phyloP scores from a whole-genome alignment of 1,140 invertebrate genomes.

The Drosophila nasuta region DNA sequence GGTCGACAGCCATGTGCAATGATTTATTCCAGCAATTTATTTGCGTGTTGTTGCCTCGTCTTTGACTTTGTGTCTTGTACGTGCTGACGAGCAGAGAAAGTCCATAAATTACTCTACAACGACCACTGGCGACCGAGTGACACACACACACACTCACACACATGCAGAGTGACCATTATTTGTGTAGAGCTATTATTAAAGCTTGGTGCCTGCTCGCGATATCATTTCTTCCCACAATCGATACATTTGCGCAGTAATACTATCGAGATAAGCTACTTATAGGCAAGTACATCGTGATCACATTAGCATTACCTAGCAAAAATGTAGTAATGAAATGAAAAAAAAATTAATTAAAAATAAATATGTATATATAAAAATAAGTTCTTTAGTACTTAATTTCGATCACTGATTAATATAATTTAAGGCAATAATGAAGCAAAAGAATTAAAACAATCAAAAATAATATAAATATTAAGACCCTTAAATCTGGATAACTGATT shows the following conservation, averaged over 20 bases:
- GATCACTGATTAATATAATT: too few relatives aligned
- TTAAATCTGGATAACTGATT: too few relatives aligned
- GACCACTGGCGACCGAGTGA: constrained; percentile 63
- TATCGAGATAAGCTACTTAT: not conserved
- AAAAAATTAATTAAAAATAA: too few relatives aligned
- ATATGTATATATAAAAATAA: too few relatives aligned
- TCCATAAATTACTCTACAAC: constrained; percentile 73
- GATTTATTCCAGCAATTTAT: constrained; percentile 82
- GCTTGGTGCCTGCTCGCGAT: not conserved
- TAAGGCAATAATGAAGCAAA: too few relatives aligned
- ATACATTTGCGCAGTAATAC: not conserved
- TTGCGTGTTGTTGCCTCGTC: constrained; percentile 56
- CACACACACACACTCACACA: constrained; percentile 56
- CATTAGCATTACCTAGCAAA: too few relatives aligned
- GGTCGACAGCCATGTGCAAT: constrained; percentile 62
- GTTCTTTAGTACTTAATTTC: too few relatives aligned
- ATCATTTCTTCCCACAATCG: not conserved
- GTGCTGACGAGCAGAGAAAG: constrained; percentile 83
- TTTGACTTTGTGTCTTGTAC: constrained; percentile 83
- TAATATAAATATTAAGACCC: too few relatives aligned
- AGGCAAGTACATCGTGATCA: too few relatives aligned
- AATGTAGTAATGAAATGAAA: too few relatives aligned
- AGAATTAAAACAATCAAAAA: too few relatives aligned
- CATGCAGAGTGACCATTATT: not conserved
- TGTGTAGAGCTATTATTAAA: not conserved